A percentile compares a stretch with the other conserved stretches of the same genome.
phyloP scores from a whole-genome alignment of 2,797 vertebrate genomes.

The Alca torda region DNA sequence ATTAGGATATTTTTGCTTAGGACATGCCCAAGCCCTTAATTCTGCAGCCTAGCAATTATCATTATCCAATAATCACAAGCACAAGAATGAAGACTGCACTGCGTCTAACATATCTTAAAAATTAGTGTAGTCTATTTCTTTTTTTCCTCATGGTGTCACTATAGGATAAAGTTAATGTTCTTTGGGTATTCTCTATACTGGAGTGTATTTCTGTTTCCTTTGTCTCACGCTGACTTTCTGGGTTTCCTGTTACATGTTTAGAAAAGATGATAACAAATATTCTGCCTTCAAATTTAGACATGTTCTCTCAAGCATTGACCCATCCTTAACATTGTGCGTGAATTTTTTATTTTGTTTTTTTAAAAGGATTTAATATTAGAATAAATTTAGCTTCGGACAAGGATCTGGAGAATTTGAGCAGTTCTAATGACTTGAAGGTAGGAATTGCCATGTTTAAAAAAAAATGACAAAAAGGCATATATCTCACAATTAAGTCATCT shows the following conservation, averaged over 20 bases:
- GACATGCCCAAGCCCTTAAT: background rate
- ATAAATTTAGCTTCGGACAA: background rate
- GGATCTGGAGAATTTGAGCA: background rate
- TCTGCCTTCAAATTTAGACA: background rate
- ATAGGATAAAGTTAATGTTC: slow-evolving; percentile 42
- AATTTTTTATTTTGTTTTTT: background rate
- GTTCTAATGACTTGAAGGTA: background rate
- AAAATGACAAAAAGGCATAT: background rate
- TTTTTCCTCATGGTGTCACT: slow-evolving; percentile 68
- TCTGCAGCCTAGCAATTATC: background rate
- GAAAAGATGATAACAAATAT: background rate
- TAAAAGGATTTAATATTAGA: background rate
- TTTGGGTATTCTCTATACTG: background rate
- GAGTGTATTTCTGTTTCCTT: background rate
- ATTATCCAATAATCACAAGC: background rate
- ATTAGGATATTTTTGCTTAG: background rate
- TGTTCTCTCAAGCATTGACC: background rate
- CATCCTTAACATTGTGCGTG: background rate
- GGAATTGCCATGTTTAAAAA: background rate
- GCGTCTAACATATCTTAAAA: background rate
- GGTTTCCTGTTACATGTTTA: background rate
- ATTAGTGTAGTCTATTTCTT: background rate
- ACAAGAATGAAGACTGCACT: background rate
- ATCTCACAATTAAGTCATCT: background rate
- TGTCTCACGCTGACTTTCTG: background rate